phyloP scores from a whole-genome alignment of 2,888 invertebrate genomes.

The Suillia variegata region DNA sequence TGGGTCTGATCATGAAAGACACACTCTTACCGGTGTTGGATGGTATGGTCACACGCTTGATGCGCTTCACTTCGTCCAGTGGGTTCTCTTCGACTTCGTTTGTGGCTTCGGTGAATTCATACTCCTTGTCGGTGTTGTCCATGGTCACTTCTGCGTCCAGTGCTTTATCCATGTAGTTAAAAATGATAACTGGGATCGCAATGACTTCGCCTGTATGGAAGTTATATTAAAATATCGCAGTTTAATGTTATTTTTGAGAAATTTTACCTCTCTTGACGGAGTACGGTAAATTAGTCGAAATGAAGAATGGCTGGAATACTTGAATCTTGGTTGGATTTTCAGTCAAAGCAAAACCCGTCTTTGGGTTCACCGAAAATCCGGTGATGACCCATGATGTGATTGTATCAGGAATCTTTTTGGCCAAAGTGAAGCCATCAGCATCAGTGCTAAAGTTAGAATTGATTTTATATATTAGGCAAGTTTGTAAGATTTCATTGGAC shows the following conservation, averaged over 20 bases:
- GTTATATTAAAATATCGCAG: conserved; percentile 38
- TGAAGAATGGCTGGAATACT: conserved; percentile 83
- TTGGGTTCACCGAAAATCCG: conserved; percentile 79
- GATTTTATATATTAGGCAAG: not conserved
- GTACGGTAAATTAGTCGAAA: conserved; percentile 86
- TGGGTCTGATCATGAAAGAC: conserved; percentile 83
- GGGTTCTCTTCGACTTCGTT: conserved; percentile 75
- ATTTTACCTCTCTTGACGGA: conserved; percentile 86
- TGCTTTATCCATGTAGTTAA: conserved; percentile 83
- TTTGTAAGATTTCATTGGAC: not conserved
- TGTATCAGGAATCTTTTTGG: conserved; percentile 75
- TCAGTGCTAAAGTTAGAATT: conserved; percentile 38
- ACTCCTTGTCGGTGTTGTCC: conserved; percentile 79
- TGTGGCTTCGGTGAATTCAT: conserved; percentile 79
- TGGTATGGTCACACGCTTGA: conserved; percentile 66
- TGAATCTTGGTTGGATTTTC: conserved; percentile 71
- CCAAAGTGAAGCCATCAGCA: conserved; percentile 38
- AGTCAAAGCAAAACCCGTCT: conserved; percentile 77
- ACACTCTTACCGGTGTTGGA: conserved; percentile 78
- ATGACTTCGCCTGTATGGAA: conserved; percentile 88
- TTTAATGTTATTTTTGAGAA: not conserved
- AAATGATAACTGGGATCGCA: conserved; percentile 84
- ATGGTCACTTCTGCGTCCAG: conserved; percentile 81
- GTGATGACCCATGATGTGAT: conserved; percentile 86
- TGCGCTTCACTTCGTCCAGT: conserved; percentile 61